Evolutionary conservation across 1,140 invertebrate genomes (phyloP), one percentile per base, ranked within the genome.

Genomic region (Penaeus vannamei): DNA sequence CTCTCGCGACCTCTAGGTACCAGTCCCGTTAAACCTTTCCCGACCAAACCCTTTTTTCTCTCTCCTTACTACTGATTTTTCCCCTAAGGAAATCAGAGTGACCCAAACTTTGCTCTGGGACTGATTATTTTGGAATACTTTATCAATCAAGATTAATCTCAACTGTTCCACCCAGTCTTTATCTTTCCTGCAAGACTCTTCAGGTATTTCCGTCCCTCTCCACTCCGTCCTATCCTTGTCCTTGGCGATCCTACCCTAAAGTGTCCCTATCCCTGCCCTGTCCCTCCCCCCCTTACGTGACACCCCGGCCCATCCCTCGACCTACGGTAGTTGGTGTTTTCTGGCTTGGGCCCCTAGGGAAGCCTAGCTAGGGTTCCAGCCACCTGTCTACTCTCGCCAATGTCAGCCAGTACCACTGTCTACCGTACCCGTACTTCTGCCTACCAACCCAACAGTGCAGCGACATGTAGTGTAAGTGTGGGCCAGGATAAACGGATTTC

Each of bases 401-500:
- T 32, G 46, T 77, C 69, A 77, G 46, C 64, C 46, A 85, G 84
- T 72, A 53, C 36, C 72, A 76, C 84, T 66, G 46, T 79, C 84
- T 32, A 85, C 32, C 66, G n/a, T 60, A 85, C 62, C 81, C 46
- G 59, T 60, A 53, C 60, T 66, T 59, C 59, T 84, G 32, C n/a
- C 53, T 62, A 36, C 53, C 26, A 29, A 29, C 53, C 60, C 76
- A 62, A 32, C 85, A 79, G 42, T 36, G 61, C 32, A 66, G 20
- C 80, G 17, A 10, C 32, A 20, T 26, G 61, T 59, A 66, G 42
- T 72, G 86, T 82, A 77, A 88, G 86, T 84, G 66, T 69, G 59
- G 59, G 85, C 29, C 53, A 76, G 19, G n/a, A 88, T 53, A 77
- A 88, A 77, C 80, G 86, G 86, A 83, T 88, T 88, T 88, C 81